Evolutionary conservation across 2,113 vertebrate genomes (phyloP), one percentile per base, ranked within the genome.

Genomic region (Cettia cetti): DNA sequence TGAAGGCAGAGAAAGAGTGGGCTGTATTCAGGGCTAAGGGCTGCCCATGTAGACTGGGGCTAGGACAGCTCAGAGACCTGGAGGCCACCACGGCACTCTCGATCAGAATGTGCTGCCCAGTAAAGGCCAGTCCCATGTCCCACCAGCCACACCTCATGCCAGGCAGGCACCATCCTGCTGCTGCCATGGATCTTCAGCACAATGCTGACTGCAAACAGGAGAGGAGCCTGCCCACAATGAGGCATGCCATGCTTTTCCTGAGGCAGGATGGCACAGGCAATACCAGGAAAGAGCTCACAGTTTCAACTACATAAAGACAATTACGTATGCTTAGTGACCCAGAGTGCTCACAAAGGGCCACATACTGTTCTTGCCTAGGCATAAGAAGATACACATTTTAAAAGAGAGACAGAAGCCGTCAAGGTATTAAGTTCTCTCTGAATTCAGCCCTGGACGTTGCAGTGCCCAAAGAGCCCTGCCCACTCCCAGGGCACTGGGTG

Each of bases 51-150:
- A 11, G 16, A 18, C 8, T 2, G 2, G 3, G 16, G 15, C 21
- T 1, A 3, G 24, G 27, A 23, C 8, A 7, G 47, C 37, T 86
- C 37, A 21, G 45, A 21, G 12, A 47, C 15, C 49, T 31, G 44
- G n/a, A 6, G 8, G 54, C 24, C 83, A 49, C 45, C 28, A 9
- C 0, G 0, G 16, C 40, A n/a, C 0, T 0, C 6, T 6, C 68
- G 40, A 52, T 31, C 21, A 27, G 18, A 75, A 28, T 2, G 0
- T 9, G 9, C 40, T 5, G 3, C 26, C 15, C 31, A 1, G 13
- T 20, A 37, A 35, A 45, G 31, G 84, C 39, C 37, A n/a, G 13
- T 27, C 37, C 49, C 28, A 5, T 0, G 0, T 14, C 10, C 27
- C 0, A 0, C 18, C 27, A 64, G 61, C 27, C 2, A 1, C 14